These are phyloP conservation scores for Melanotaenia duboulayi DNA, from an alignment of 2,113 vertebrate genomes.

Conservation along the genomic window DNA sequence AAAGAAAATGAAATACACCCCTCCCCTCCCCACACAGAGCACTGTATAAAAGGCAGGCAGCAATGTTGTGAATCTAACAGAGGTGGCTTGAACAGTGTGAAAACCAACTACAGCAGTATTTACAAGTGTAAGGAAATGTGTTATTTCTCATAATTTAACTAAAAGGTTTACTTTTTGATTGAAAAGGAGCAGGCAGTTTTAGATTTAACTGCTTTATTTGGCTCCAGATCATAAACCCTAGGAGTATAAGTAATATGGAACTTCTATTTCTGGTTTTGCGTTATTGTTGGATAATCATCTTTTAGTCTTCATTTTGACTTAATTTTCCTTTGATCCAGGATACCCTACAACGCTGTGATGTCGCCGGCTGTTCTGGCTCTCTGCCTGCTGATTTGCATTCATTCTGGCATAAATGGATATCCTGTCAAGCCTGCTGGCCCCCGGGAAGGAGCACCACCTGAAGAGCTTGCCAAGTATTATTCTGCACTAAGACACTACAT, in stretches of 20 bases:
- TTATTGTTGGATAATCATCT: conserved; percentile 3
- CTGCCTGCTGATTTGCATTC: conserved; percentile 87
- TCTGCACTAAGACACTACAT: conserved; percentile 96
- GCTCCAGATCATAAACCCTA: neutral
- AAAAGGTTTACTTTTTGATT: conserved; percentile 8
- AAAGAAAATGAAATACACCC: conserved; percentile 46
- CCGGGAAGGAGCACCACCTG: conserved; percentile 89
- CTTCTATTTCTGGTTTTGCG: conserved; percentile 1
- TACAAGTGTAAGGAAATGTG: conserved; percentile 43
- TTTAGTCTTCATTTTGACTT: conserved; percentile 19
- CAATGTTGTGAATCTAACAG: conserved; percentile 43
- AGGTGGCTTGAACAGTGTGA: conserved; percentile 32
- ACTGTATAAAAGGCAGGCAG: conserved; percentile 65
- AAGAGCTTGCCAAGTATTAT: conserved; percentile 96
- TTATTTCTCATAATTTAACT: conserved; percentile 13
- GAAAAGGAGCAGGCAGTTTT: neutral
- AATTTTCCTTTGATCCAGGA: conserved; percentile 77
- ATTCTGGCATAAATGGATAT: conserved; percentile 88
- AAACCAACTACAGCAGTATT: conserved; percentile 20
- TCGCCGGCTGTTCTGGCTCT: conserved; percentile 83
- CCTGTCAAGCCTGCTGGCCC: conserved; percentile 93
- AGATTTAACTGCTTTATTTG: conserved; percentile 7
- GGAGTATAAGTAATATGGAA: neutral
- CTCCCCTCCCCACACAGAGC: conserved; percentile 35
- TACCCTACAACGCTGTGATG: conserved; percentile 83